Base-by-base conservation (phyloP, 1,140 invertebrate genomes). In the Pseudomyrmex pallidus region DNA sequence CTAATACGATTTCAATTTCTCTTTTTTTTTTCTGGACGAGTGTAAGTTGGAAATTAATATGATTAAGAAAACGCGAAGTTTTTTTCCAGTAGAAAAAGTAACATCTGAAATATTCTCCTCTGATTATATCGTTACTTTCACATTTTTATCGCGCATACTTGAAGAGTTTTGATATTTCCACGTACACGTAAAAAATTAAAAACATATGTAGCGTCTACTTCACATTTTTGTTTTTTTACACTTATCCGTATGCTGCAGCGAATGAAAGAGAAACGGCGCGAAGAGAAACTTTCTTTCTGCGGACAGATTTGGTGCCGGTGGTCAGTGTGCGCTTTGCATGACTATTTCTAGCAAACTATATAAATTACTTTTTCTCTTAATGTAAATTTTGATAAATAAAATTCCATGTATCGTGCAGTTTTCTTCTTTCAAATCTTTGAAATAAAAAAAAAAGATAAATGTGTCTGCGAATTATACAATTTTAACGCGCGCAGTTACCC, bases 171-270 rank as follows among this genome's bases (percentile, higher is more conserved):
- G 17, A 64, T 64, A 46, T n/a, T 44, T 46, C 1, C 15, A 62
- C 50, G 63, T n/a, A 76, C n/a, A 44, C 17, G 35, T 13, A 52
- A 35, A 35, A 35, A 35, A 35, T 5, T 35, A 5, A 35, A 35
- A n/a, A 50, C 50, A 48, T 54, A 76, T 78, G 25, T 52, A 77
- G 13, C 35, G 15, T 70, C 66, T 80, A 80, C 44, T 80, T 80
- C 48, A 70, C 2, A 25, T 25, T 25, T 25, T 25, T 25, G 3
- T 25, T 52, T 25, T 25, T 25, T 25, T 52, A 72, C 54, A 35
- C 12, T 80, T 56, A 80, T 22, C 66, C 4, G 20, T 78, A 68
- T 12, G 25, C 5, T 35, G 35, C 7, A 35, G 35, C 5, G 5
- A 35, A 5, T 35, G 35, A 35, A 35, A 35, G 5, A 35, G 35